phyloP scores from a whole-genome alignment of 2,113 vertebrate genomes.

The Hypomesus transpacificus region DNA sequence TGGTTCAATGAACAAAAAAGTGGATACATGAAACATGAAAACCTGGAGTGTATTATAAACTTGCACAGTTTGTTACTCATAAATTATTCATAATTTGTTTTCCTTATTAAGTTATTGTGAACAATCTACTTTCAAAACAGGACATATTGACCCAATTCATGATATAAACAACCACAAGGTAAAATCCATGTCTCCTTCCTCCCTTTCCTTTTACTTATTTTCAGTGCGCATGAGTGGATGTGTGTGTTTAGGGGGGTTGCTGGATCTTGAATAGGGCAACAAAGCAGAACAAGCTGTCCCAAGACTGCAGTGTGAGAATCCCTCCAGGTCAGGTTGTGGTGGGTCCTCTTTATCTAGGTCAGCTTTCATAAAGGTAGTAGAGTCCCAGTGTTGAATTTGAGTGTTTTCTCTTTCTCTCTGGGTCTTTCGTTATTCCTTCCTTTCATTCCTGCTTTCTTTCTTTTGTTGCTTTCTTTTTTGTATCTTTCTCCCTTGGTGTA shows the following conservation, averaged over 20 bases:
- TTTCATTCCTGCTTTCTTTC: no score
- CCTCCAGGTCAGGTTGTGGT: constrained; percentile 54
- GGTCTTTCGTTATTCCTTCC: no score
- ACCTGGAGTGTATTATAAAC: background rate
- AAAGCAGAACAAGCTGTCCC: constrained; percentile 49
- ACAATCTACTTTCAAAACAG: no score
- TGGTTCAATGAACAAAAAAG: background rate
- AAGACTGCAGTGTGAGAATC: constrained; percentile 33
- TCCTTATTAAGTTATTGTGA: no score
- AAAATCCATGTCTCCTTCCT: background rate
- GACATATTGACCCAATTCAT: no score
- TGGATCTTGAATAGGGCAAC: constrained; percentile 34
- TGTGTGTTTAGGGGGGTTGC: background rate
- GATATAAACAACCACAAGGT: background rate
- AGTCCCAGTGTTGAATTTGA: constrained; percentile 42
- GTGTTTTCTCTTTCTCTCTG: constrained; percentile 4
- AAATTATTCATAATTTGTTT: background rate
- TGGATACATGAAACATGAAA: background rate
- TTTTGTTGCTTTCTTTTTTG: no score
- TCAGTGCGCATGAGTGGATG: no score
- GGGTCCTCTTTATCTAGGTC: background rate
- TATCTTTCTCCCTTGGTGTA: no score
- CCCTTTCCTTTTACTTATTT: background rate
- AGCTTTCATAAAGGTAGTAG: constrained; percentile 45
- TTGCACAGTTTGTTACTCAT: background rate